Percentiles rank a stretch among this genome's conserved stretches.
Evolutionary conservation across 2,888 invertebrate genomes (phyloP).

Genomic region (Dicranocentrus wangi): DNA sequence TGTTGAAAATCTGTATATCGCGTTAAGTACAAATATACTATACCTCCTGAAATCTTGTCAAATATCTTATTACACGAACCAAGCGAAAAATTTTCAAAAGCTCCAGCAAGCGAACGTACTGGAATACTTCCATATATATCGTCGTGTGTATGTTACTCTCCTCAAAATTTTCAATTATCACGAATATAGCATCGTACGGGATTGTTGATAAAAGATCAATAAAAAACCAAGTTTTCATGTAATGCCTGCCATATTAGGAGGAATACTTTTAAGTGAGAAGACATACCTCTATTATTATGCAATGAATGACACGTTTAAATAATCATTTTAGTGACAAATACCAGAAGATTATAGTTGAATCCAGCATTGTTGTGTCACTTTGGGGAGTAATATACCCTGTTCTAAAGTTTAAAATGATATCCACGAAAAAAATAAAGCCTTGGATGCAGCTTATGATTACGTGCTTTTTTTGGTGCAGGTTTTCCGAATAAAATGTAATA

Average conservation of each 20-base stretch:
- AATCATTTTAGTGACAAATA: no score
- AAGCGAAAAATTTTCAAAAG: slow-evolving; percentile 64
- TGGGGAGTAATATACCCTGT: slow-evolving; percentile 51
- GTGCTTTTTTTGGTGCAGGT: slow-evolving; percentile 1
- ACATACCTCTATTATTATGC: no score
- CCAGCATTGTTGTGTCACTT: slow-evolving; percentile 60
- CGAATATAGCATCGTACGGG: slow-evolving; percentile 62
- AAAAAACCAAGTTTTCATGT: slow-evolving; percentile 62
- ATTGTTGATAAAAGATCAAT: slow-evolving; percentile 65
- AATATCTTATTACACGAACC: slow-evolving; percentile 61
- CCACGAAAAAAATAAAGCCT: slow-evolving; percentile 58
- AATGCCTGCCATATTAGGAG: slow-evolving; percentile 43
- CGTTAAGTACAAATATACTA: no score
- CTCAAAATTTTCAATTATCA: slow-evolving; percentile 3
- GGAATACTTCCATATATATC: slow-evolving; percentile 27
- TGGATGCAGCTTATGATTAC: slow-evolving; percentile 35
- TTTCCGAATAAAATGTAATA: slow-evolving; percentile 54
- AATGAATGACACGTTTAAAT: neutral
- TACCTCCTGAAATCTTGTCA: slow-evolving; percentile 66
- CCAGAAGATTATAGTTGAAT: slow-evolving; percentile 48
- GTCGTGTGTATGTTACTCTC: neutral
- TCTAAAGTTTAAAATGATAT: slow-evolving; percentile 65
- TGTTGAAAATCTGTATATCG: no score
- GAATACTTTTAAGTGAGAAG: no score
- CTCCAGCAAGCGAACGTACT: slow-evolving; percentile 63